Evolutionary conservation across 2,113 vertebrate species (phyloP).

Genomic region (Todiramphus saurophagus): DNA sequence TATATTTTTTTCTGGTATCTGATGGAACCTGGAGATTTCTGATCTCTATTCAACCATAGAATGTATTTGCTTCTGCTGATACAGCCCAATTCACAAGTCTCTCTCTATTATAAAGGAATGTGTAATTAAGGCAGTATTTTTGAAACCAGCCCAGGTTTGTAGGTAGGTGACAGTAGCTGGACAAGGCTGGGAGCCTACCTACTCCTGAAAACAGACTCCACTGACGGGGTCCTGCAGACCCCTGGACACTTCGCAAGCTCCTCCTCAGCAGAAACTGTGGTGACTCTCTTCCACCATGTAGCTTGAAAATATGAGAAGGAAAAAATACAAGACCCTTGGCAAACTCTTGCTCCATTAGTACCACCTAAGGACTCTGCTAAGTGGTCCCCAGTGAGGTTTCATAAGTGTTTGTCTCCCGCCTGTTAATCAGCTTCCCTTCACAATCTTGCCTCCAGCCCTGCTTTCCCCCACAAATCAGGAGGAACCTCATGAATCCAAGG

Average conservation of each 20-base stretch:
- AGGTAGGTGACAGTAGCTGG: background rate
- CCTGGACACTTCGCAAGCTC: background rate
- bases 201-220: background rate
- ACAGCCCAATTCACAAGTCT: background rate
- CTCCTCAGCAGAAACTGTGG: background rate
- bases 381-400: background rate
- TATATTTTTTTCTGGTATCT: background rate
- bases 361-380: background rate
- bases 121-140: background rate
- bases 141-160: background rate
- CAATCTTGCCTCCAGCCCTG: rapidly evolving
- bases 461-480: background rate
- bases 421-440: background rate
- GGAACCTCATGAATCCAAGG: background rate
- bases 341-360: background rate
- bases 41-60: background rate
- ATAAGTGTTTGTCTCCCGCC: background rate
- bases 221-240: background rate
- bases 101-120: background rate
- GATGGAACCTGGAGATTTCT: background rate
- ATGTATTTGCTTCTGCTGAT: background rate
- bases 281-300: background rate
- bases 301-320: background rate
- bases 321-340: background rate
- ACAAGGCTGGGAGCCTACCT: background rate